These are phyloP conservation scores for Microchirus variegatus DNA, from an alignment of 2,797 vertebrate genomes.

Conservation along the genomic window DNA sequence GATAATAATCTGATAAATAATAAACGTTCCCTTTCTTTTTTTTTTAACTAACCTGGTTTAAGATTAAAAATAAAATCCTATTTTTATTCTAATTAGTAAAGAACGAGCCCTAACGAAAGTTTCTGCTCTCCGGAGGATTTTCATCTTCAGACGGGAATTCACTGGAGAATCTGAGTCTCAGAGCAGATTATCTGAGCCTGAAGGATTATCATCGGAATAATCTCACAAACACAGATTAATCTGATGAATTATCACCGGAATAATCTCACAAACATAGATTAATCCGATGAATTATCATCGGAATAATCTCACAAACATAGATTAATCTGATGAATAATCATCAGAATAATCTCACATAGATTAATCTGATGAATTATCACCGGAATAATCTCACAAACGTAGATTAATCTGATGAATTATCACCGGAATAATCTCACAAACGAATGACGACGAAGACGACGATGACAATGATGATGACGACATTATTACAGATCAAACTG, in stretches of 20 bases:
- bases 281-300: too few relatives aligned
- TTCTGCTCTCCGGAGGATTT: slow-evolving; percentile 66
- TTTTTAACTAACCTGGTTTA: slow-evolving; percentile 54
- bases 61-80: slow-evolving; percentile 50
- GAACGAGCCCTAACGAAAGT: slow-evolving; percentile 57
- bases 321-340: too few relatives aligned
- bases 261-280: too few relatives aligned
- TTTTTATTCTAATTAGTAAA: slow-evolving; percentile 79
- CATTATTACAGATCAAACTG: too few relatives aligned
- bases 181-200: slow-evolving; percentile 51
- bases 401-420: too few relatives aligned
- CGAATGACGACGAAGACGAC: too few relatives aligned
- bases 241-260: not conserved
- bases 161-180: slow-evolving; percentile 56
- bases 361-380: too few relatives aligned
- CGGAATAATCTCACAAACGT: too few relatives aligned
- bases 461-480: too few relatives aligned
- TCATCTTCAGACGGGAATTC: slow-evolving; percentile 57
- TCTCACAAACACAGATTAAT: slow-evolving; percentile 48
- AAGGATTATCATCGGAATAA: slow-evolving; percentile 49
- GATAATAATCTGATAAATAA: not conserved
- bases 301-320: too few relatives aligned
- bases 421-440: too few relatives aligned
- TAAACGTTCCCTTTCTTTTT: slow-evolving; percentile 24
- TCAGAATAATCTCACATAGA: too few relatives aligned